Conservation (phyloP, 2,888 invertebrate genomes). For the Lepidochrysops patricia region DNA sequence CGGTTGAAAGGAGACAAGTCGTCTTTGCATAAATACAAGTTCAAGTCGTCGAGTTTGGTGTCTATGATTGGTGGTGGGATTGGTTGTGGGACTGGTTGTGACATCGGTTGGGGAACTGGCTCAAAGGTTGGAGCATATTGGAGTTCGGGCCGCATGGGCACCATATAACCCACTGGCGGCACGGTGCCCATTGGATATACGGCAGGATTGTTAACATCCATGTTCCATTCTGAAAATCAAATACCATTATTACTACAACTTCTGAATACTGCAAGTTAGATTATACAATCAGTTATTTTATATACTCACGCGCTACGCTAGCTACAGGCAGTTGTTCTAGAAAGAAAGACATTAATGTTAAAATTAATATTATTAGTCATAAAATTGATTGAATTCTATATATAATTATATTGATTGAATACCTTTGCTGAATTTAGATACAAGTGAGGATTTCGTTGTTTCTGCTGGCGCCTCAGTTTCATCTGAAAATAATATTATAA, state of each 20-base stretch:
- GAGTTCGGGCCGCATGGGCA: constrained; percentile 23
- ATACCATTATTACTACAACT: constrained; percentile 17
- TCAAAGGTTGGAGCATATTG: constrained; percentile 16
- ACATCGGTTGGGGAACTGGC: neutral
- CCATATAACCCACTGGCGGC: constrained; percentile 23
- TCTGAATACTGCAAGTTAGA: neutral
- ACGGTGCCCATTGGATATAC: constrained; percentile 16
- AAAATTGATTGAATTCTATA: neutral
- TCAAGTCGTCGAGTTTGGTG: constrained; percentile 28
- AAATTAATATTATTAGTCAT: neutral
- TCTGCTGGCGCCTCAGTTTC: constrained; percentile 36
- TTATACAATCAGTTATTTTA: neutral
- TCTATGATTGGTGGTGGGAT: neutral
- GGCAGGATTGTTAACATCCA: constrained; percentile 21
- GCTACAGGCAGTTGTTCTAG: constrained; percentile 12
- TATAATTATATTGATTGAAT: neutral
- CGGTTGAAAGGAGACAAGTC: constrained; percentile 46
- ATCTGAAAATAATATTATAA: constrained; percentile 33
- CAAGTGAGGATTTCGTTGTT: constrained; percentile 28
- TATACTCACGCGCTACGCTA: constrained; percentile 4
- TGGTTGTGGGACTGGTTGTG: neutral
- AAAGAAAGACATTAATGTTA: neutral
- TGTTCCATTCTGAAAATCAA: constrained; percentile 45
- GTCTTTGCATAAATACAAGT: constrained; percentile 53
- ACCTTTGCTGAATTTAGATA: constrained; percentile 24